phyloP scores from a whole-genome alignment of 2,888 invertebrate species.

The Sinelater perroti region DNA sequence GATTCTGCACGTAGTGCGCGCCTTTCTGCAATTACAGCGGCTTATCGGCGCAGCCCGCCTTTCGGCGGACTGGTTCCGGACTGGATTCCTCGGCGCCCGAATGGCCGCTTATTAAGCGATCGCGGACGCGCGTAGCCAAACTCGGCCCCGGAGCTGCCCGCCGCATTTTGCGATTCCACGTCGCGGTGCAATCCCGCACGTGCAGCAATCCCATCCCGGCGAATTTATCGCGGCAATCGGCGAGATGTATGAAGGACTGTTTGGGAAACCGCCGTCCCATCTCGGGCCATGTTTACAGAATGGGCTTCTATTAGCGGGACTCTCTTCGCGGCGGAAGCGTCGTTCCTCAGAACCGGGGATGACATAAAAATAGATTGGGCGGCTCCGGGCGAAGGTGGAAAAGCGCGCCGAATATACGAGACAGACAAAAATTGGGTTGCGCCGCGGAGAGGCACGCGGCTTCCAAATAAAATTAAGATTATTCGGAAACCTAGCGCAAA shows the following conservation, averaged over 20 bases:
- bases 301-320: slow-evolving; percentile 12
- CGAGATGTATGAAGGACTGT: slow-evolving; percentile 26
- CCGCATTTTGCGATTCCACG: slow-evolving; percentile 26
- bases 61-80: slow-evolving; percentile 22
- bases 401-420: background rate
- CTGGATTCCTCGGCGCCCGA: slow-evolving; percentile 28
- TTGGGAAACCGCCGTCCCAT: slow-evolving; percentile 26
- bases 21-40: slow-evolving; percentile 18
- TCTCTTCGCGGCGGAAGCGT: slow-evolving; percentile 12
- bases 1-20: slow-evolving; percentile 14
- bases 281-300: slow-evolving; percentile 33
- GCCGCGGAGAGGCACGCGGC: no score
- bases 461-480: no score
- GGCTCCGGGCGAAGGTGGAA: slow-evolving; percentile 13
- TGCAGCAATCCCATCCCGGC: slow-evolving; percentile 36
- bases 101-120: slow-evolving; percentile 4
- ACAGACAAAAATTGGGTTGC: background rate
- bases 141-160: no score
- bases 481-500: no score
- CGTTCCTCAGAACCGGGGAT: slow-evolving; percentile 14
- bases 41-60: slow-evolving; percentile 22
- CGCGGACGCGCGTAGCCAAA: no score
- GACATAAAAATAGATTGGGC: slow-evolving; percentile 21
- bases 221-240: slow-evolving; percentile 34
- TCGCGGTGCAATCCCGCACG: slow-evolving; percentile 38